A percentile compares a stretch with the other conserved stretches of the same genome.
phyloP scores from a whole-genome alignment of 2,797 vertebrate genomes.

The Spheniscus humboldti region DNA sequence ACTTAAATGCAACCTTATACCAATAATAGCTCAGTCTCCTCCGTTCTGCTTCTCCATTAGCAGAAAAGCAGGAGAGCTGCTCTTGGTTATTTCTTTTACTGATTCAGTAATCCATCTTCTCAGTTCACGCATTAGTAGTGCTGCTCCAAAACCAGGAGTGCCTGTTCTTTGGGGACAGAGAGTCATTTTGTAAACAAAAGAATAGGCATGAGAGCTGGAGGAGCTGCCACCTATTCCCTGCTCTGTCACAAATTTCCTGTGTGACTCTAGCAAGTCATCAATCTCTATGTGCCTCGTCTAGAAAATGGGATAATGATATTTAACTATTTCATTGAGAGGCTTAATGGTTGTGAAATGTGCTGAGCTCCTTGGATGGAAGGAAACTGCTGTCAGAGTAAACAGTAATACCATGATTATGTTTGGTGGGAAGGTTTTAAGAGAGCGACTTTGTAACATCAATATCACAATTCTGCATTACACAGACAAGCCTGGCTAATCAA shows the following conservation, averaged over 20 bases:
- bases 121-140: neutral
- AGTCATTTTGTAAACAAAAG: neutral
- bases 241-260: conserved; percentile 12
- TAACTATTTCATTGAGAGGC: conserved; percentile 28
- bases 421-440: conserved; percentile 15
- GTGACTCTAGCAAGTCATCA: neutral
- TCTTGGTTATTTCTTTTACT: neutral
- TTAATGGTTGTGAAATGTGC: conserved; percentile 50
- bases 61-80: neutral
- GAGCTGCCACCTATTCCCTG: neutral
- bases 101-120: neutral
- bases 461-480: neutral
- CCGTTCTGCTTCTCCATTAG: no score
- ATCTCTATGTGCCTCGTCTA: conserved; percentile 28
- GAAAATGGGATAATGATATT: conserved; percentile 51
- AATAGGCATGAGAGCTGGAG: neutral
- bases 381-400: conserved; percentile 27
- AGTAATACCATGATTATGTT: conserved; percentile 26
- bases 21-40: neutral
- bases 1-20: neutral
- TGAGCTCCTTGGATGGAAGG: conserved; percentile 28
- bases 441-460: conserved; percentile 4
- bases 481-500: neutral
- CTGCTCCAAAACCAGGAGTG: neutral
- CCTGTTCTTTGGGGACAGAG: neutral